phyloP scores from a whole-genome alignment of 2,113 vertebrate species.

The Phoxinus phoxinus region DNA sequence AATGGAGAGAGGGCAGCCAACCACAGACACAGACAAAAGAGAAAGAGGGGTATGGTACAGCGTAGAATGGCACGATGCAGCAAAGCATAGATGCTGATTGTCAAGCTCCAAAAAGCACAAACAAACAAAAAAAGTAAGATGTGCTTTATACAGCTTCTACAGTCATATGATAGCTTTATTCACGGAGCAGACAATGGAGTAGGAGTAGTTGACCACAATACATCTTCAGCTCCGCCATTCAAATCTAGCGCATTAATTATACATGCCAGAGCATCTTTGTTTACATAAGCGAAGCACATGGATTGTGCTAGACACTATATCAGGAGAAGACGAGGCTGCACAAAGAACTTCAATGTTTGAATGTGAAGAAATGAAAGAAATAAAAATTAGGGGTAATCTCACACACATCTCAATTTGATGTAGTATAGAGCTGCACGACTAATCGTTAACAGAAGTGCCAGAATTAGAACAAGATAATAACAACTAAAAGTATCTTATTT shows the following conservation, averaged over 20 bases:
- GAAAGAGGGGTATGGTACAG: neutral
- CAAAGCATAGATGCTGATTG: neutral
- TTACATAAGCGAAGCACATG: neutral
- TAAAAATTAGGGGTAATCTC: neutral
- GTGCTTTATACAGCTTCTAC: neutral
- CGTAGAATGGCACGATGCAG: neutral
- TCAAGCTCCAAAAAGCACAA: neutral
- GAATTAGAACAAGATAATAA: too few species aligned
- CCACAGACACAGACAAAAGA: constrained; percentile 18
- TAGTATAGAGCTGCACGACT: too few species aligned
- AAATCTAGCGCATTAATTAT: constrained; percentile 25
- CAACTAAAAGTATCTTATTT: too few species aligned
- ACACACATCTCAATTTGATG: neutral
- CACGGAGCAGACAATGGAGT: neutral
- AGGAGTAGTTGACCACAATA: neutral
- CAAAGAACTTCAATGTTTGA: neutral
- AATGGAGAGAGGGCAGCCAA: constrained; percentile 36
- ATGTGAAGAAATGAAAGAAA: neutral
- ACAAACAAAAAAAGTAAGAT: neutral
- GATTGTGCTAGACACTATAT: neutral
- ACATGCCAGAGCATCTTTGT: constrained; percentile 14
- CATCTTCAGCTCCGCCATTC: neutral
- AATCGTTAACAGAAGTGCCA: too few species aligned
- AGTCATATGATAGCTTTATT: neutral
- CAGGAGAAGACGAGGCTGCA: neutral